These are phyloP conservation scores for Pollachius pollachius DNA, from an alignment of 2,113 vertebrate species.

Conservation along the genomic window DNA sequence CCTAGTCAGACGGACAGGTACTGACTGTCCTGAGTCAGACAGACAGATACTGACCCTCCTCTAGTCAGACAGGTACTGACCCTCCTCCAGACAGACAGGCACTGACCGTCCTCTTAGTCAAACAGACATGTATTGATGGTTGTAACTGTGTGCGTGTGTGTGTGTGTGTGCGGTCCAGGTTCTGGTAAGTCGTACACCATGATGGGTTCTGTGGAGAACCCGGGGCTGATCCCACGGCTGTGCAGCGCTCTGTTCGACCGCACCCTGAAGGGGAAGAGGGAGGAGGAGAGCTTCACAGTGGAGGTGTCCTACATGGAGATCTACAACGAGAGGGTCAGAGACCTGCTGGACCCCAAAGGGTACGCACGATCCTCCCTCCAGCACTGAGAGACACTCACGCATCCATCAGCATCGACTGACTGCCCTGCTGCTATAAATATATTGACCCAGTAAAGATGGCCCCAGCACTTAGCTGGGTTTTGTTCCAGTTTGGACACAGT, in stretches of 20 bases:
- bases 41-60: conserved; percentile 81
- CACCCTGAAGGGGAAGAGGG: conserved; percentile 85
- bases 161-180: conserved; percentile 70
- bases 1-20: no score
- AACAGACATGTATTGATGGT: no score
- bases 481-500: no score
- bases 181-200: conserved; percentile 98
- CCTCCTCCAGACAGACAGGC: no score
- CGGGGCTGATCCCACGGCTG: conserved; percentile 91
- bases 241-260: conserved; percentile 94
- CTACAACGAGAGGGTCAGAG: conserved; percentile 97
- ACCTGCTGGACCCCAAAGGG: conserved; percentile 98
- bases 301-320: conserved; percentile 99
- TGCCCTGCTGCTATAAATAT: no score
- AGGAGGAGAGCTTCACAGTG: conserved; percentile 93
- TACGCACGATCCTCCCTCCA: conserved; percentile 49
- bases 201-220: conserved; percentile 96
- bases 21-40: conserved; percentile 51
- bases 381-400: background rate
- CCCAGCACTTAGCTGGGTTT: no score
- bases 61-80: background rate
- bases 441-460: no score
- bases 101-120: no score
- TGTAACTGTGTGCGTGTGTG: background rate
- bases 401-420: background rate